These are phyloP conservation scores for Drosophila nikananu DNA, from an alignment of 1,140 invertebrate genomes.

Conservation along the genomic window DNA sequence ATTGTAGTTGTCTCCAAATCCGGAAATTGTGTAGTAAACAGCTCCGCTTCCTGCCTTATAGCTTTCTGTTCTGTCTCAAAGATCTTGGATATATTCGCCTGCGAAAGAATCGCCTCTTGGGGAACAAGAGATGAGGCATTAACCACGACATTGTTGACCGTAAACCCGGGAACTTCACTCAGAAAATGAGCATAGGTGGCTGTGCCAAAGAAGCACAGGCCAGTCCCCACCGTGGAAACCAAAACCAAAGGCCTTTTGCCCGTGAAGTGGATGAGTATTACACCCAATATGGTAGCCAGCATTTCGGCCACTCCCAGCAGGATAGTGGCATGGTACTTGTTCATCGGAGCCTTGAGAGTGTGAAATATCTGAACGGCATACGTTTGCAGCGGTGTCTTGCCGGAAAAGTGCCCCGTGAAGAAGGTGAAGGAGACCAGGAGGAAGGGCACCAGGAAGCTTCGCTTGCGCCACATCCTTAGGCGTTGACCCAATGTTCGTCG, in stretches of 20 bases:
- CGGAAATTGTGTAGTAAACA: conserved; percentile 47
- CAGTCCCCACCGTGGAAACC: conserved; percentile 88
- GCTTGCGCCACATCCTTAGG: conserved; percentile 72
- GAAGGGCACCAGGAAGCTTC: conserved; percentile 88
- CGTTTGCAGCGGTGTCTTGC: conserved; percentile 89
- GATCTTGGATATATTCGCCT: conserved; percentile 78
- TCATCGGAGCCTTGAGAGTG: conserved; percentile 89
- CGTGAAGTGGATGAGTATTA: conserved; percentile 88
- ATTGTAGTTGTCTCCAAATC: conserved; percentile 65
- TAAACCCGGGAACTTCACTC: conserved; percentile 74
- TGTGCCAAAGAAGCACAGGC: conserved; percentile 87
- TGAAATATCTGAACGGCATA: conserved; percentile 91
- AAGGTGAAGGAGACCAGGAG: conserved; percentile 88
- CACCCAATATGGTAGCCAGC: conserved; percentile 88
- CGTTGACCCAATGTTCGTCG: conserved; percentile 47
- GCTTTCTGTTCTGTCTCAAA: conserved; percentile 62
- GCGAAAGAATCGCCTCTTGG: conserved; percentile 70
- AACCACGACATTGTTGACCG: conserved; percentile 79
- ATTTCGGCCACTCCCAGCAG: conserved; percentile 89
- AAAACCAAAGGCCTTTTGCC: conserved; percentile 90
- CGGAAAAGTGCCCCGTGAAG: conserved; percentile 90
- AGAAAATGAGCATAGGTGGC: conserved; percentile 79
- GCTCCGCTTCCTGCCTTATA: conserved; percentile 32
- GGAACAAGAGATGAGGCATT: conserved; percentile 77
- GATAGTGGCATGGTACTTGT: conserved; percentile 90